phyloP scores from a whole-genome alignment of 2,113 vertebrate genomes.

The Danionella cerebrum region DNA sequence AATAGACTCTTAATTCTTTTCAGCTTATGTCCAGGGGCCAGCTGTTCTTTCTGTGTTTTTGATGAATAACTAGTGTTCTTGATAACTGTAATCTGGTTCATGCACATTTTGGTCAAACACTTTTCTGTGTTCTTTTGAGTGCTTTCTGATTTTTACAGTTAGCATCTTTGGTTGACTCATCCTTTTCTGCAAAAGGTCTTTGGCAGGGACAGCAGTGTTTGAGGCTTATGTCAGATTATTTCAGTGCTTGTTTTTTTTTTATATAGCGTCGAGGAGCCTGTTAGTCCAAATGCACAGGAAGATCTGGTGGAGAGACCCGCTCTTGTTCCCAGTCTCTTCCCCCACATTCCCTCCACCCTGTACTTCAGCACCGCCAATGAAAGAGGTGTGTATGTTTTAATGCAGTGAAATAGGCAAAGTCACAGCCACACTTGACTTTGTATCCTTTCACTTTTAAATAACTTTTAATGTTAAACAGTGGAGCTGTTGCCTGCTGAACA shows the following conservation, averaged over 20 bases:
- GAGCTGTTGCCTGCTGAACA: constrained; percentile 83
- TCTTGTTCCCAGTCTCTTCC: constrained; percentile 84
- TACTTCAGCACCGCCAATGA: constrained; percentile 87
- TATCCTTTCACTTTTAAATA: neutral
- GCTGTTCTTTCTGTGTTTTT: too few species aligned
- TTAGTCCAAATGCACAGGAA: constrained; percentile 53
- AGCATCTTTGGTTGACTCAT: too few species aligned
- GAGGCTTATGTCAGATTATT: neutral
- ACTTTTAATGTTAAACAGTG: too few species aligned
- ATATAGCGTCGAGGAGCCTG: constrained; percentile 59
- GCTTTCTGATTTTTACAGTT: too few species aligned
- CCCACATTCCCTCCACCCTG: constrained; percentile 77
- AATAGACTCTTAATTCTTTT: neutral
- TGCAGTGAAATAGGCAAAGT: neutral
- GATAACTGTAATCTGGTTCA: too few species aligned
- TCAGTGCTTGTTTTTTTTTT: constrained; percentile 42
- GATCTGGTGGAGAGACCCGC: constrained; percentile 74
- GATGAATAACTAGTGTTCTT: too few species aligned
- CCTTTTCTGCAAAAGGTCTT: too few species aligned
- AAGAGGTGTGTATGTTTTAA: constrained; percentile 68
- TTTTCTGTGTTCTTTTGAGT: too few species aligned
- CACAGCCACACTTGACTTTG: neutral
- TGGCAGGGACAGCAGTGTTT: too few species aligned
- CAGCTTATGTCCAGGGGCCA: neutral
- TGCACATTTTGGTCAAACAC: too few species aligned